Evolutionary conservation across 1,140 invertebrate genomes (phyloP), one percentile per base, ranked within the genome.

Genomic region (Intoshia linei): DNA sequence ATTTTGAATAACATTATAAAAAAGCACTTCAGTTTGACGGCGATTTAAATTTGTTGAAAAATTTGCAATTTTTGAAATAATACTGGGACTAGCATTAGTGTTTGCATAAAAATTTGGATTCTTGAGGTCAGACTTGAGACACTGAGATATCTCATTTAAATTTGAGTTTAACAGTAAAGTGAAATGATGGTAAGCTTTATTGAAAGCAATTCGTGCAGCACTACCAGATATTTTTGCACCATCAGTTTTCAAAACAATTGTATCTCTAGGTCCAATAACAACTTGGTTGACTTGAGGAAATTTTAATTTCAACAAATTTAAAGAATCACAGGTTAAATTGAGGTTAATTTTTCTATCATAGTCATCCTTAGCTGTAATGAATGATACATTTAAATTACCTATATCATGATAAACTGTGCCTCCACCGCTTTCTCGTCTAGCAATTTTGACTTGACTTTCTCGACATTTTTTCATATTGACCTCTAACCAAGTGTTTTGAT

Each of bases 401-500:
- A 64, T 48, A 56, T 93, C 84, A 55, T 95, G 83, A 55, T 79
- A 95, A 15, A 93, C 79, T 14, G 78, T 73, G 7, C 79, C 81
- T 39, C 84, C 87, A n/a, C 79, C 83, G 55, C 78, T 87, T 47
- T 78, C 75, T 15, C 83, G 63, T 34, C 84, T 63, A 1, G 71
- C 83, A 14, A 90, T 45, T 2, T 64, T 52, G 30, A 83, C 66
- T 14, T 65, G 66, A 18, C 63, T 55, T 23, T 67, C 62, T 3
- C 13, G 33, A 4, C 49, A 43, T 38, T 43, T 43, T 4, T 42
- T 36, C 0, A 76, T 52, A 50, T 87, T 74, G 2, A 72, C 69
- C 57, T 95, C 84, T 15, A 71, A 50, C 72, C 81, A 93, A 1
- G 81, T 77, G 59, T 95, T 98, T 54, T 93, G 84, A 59, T 92